phyloP scores from a whole-genome alignment of 64 coral and sea anemone species.

The Acropora tenuis region DNA sequence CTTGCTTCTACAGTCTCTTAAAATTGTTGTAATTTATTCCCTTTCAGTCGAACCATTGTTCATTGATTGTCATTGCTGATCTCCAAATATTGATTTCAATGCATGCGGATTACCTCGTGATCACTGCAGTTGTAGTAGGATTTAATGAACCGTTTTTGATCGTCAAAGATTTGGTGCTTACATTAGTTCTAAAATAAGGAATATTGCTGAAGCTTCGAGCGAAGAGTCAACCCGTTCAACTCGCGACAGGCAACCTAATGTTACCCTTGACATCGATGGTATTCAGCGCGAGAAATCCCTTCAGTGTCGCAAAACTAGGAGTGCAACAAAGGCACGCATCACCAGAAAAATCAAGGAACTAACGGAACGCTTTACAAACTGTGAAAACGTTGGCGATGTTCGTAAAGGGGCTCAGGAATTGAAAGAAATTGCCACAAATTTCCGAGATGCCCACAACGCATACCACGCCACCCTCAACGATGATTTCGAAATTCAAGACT shows the following conservation, averaged over 20 bases:
- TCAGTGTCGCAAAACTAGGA: not conserved
- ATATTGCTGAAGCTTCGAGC: not conserved
- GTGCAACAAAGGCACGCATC: not conserved
- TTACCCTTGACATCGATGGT: not conserved
- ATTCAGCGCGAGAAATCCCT: not conserved
- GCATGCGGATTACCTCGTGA: too few relatives aligned
- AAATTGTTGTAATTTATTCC: too few relatives aligned
- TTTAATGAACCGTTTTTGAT: too few relatives aligned
- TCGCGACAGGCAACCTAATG: not conserved
- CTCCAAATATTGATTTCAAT: too few relatives aligned
- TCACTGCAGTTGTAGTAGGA: too few relatives aligned
- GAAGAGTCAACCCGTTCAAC: not conserved
- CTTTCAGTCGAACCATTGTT: too few relatives aligned
- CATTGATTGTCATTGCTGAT: too few relatives aligned
- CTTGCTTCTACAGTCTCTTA: too few relatives aligned
- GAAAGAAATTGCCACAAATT: too few relatives aligned
- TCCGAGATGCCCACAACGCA: conserved; percentile 10
- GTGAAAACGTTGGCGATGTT: not conserved
- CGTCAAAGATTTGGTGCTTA: not conserved
- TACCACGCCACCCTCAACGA: conserved; percentile 27
- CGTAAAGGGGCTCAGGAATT: not conserved
- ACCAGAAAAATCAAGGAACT: conserved; percentile 20
- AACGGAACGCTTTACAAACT: conserved; percentile 3
- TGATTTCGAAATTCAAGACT: conserved; percentile 22
- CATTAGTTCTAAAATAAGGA: not conserved